A percentile compares a stretch with the other conserved stretches of the same genome.
Evolutionary conservation across 2,888 invertebrate genomes (phyloP).

Genomic region (Ferrisia virgata): DNA sequence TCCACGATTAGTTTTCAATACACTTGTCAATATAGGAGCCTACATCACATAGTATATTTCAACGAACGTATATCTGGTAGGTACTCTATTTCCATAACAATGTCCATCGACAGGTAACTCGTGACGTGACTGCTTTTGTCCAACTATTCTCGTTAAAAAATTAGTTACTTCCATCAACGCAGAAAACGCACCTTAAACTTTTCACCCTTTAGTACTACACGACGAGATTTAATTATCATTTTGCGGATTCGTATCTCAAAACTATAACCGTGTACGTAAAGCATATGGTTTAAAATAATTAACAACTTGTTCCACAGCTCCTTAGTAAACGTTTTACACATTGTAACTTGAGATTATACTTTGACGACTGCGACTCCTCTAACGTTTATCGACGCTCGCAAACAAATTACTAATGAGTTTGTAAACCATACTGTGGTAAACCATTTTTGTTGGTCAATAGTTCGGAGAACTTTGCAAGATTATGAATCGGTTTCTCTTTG

Average conservation of each 20-base stretch:
- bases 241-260: not conserved
- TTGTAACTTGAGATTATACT: slow-evolving; percentile 19
- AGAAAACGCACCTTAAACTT: not conserved
- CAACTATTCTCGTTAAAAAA: not conserved
- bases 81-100: not conserved
- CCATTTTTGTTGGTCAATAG: not conserved
- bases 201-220: not conserved
- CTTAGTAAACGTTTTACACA: not conserved
- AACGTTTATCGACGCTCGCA: not conserved
- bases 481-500: not conserved
- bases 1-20: slow-evolving; percentile 7
- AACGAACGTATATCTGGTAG: not conserved
- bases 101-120: not conserved
- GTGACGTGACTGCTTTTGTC: slow-evolving; percentile 1
- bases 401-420: slow-evolving; percentile 19
- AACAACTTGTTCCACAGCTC: not conserved
- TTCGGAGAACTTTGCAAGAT: not conserved
- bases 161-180: not conserved
- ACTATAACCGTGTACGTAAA: not conserved
- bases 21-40: slow-evolving; percentile 10
- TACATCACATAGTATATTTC: no score
- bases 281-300: slow-evolving; percentile 7
- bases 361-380: not conserved
- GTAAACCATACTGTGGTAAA: not conserved
- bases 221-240: slow-evolving; percentile 15